phyloP scores from a whole-genome alignment of 2,113 vertebrate species.

The Cephalopterus ornatus region DNA sequence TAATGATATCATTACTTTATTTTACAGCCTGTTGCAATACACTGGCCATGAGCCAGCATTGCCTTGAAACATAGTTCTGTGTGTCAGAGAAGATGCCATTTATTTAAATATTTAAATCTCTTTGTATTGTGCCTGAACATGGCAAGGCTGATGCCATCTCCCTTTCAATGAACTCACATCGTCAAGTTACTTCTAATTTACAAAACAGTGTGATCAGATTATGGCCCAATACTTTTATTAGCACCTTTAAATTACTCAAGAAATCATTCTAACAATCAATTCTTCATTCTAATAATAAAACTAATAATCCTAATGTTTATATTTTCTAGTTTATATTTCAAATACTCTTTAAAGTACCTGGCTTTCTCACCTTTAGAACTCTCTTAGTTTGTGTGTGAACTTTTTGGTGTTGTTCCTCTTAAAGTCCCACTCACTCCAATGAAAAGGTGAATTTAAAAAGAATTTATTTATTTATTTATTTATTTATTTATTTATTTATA shows the following conservation, averaged over 20 bases:
- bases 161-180: not conserved
- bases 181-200: not conserved
- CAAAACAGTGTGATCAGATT: not conserved
- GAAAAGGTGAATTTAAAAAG: not conserved
- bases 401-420: not conserved
- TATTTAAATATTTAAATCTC: not conserved
- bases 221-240: not conserved
- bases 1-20: not conserved
- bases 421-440: not conserved
- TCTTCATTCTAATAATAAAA: not conserved
- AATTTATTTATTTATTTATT: not conserved
- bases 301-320: not conserved
- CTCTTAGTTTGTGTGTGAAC: not conserved
- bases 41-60: not conserved
- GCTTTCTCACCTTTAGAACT: constrained; percentile 4
- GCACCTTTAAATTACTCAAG: not conserved
- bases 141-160: not conserved
- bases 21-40: not conserved
- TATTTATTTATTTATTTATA: not conserved
- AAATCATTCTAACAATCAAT: not conserved
- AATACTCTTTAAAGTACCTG: not conserved
- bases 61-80: not conserved
- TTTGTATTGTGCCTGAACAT: not conserved
- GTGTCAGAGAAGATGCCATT: not conserved
- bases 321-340: not conserved